These are phyloP conservation scores for Philopotamus ludificatus DNA, from an alignment of 1,140 invertebrate species.

Conservation along the genomic window DNA sequence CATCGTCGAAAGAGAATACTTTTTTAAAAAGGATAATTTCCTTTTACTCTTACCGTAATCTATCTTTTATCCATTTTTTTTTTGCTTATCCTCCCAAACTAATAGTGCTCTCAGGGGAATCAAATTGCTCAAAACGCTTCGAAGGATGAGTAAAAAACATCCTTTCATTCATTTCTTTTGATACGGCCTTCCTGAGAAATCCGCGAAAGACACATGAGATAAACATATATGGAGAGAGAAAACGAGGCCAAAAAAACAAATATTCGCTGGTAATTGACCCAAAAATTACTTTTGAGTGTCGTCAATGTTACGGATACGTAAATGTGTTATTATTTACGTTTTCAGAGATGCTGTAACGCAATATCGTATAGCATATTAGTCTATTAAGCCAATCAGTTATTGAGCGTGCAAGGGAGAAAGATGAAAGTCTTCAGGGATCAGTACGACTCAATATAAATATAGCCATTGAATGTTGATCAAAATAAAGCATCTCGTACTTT, in stretches of 20 bases:
- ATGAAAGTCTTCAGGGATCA: too few relatives aligned
- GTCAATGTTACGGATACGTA: too few relatives aligned
- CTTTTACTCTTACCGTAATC: background rate
- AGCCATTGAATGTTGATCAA: too few relatives aligned
- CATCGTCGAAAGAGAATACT: background rate
- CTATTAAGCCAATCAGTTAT: too few relatives aligned
- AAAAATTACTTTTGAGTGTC: background rate
- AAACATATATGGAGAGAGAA: background rate
- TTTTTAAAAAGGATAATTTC: background rate
- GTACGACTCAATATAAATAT: too few relatives aligned
- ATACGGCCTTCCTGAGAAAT: background rate
- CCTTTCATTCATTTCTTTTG: background rate
- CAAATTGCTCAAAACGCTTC: background rate
- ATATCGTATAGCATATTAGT: too few relatives aligned
- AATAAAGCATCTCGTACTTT: too few relatives aligned
- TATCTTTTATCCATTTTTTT: conserved; percentile 13
- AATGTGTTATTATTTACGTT: too few relatives aligned
- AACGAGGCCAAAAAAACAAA: background rate
- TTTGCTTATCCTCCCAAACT: conserved; percentile 4
- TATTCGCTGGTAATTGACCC: conserved; percentile 8
- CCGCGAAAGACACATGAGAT: background rate
- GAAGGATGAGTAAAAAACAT: background rate
- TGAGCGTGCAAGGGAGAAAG: too few relatives aligned
- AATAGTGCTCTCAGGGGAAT: background rate
- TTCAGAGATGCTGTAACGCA: too few relatives aligned